Evolutionary conservation across 23 tunicate genomes (phyloP), one percentile per base, ranked within the genome.

Genomic region (Oikopleura dioica): DNA sequence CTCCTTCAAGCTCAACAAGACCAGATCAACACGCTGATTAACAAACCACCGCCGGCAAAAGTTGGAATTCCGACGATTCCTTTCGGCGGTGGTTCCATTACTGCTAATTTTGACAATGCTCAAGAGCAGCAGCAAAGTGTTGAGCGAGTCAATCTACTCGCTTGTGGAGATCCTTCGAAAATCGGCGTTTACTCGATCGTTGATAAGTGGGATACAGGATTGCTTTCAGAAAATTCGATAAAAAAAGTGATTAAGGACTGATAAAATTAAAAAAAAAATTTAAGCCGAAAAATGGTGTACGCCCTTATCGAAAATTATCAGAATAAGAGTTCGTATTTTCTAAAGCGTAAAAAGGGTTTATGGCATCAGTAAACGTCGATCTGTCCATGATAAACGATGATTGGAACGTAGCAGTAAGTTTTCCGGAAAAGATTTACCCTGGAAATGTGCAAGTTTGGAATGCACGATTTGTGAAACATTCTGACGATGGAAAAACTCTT

Each of bases 191-290:
- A 12, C 33, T 21, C 72, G 2, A 24, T 63, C 5, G 33, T 63
- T 28, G 72, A 63, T 28, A 63, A 24, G 5, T 63, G 72, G 72
- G 72, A 63, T 12, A 63, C 72, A 24, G 72, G 72, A 21, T 63
- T 63, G n/a, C n/a, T 63, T 12, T 63, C 72, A 31, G 16, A 44
- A 44, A 44, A 16, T 9, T 44, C 55, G 16, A 16, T 9, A 16
- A 9, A 9, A 9, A 44, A 44, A 44, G 55, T 44, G 16, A 44
- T 9, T 9, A 44, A 9, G 9, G 16, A 9, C 16, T 9, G 55
- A 16, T 44, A 44, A 16, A 44, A 44, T 44, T 44, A 44, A 44
- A 44, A 44, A 44, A 44, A 9, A 9, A 44, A 44, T 9, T n/a
- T n/a, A n/a, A n/a, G n/a, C n/a, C n/a, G n/a, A n/a, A n/a, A n/a